Base-by-base conservation (phyloP, 2,888 invertebrate species). In the Arrhopalites spinosus region DNA sequence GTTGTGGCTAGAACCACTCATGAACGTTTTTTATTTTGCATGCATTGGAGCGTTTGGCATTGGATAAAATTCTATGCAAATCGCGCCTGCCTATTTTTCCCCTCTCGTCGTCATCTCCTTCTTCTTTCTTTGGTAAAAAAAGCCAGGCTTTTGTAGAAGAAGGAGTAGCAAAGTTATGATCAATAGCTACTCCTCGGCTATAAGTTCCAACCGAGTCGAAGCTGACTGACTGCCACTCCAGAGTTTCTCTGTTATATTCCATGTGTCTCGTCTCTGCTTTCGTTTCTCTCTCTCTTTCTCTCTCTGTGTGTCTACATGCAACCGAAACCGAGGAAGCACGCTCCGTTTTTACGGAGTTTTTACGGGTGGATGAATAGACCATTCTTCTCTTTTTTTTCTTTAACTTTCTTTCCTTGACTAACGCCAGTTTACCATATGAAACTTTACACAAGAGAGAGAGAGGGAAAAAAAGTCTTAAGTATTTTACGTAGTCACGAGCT, bases 11-110 rank as follows among this genome's bases (percentile, higher is more conserved):
- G n/a, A n/a, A n/a, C n/a, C n/a, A n/a, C n/a, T n/a, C n/a, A n/a
- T n/a, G n/a, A n/a, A n/a, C n/a, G 36, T 3, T 36, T 36, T 36
- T 36, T 36, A 11, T 11, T 36, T 36, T 7, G 36, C 36, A 36
- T 36, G 36, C 36, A 36, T 36, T 11, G 3, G 36, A 36, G n/a
- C n/a, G n/a, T 11, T 36, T 36, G 36, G 36, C 36, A 36, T 36
- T 36, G 36, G 36, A 36, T 36, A 11, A 36, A 61, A 61, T 56
- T 29, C 77, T 78, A 79, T 79, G 79, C 79, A 79, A 79, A 79
- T 79, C 11, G 76, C 76, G 79, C 79, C 75, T 78, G 77, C 72
- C 70, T 78, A 73, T 73, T 73, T 73, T 64, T 64, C 30, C 53
- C 66, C 36, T 23, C 23, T 8, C 53, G 53, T 17, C 45, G 29